phyloP scores from a whole-genome alignment of 1,140 invertebrate genomes.

The Ceratoteleas bidentatus region DNA sequence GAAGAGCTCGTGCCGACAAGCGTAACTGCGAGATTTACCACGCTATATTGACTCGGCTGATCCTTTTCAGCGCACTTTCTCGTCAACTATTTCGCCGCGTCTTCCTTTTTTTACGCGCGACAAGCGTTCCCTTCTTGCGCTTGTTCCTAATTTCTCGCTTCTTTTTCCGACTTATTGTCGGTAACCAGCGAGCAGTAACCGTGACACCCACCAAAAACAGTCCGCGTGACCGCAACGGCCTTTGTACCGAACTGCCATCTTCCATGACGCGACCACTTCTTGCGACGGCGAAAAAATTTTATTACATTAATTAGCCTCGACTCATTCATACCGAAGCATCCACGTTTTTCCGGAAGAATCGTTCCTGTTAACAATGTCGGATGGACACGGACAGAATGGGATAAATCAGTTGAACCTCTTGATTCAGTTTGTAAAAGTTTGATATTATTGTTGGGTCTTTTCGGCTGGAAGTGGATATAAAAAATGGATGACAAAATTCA shows the following conservation, averaged over 20 bases:
- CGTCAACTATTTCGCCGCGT: conserved; percentile 61
- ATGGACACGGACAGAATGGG: too few species aligned
- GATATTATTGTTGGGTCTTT: too few species aligned
- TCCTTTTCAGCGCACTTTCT: conserved; percentile 59
- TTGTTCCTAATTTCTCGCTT: conserved; percentile 64
- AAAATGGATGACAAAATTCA: too few species aligned
- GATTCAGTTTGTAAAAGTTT: too few species aligned
- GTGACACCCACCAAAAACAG: conserved; percentile 73
- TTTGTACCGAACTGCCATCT: conserved; percentile 47
- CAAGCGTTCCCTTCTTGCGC: conserved; percentile 59
- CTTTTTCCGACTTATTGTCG: conserved; percentile 47
- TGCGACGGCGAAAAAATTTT: conserved; percentile 25
- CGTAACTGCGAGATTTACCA: conserved; percentile 72
- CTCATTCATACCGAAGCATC: conserved; percentile 21
- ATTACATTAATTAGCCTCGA: conserved; percentile 42
- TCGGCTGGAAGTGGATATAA: too few species aligned
- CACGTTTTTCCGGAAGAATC: too few species aligned
- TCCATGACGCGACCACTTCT: conserved; percentile 13
- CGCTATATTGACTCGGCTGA: conserved; percentile 60
- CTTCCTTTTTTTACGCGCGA: conserved; percentile 41
- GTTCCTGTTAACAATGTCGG: too few species aligned
- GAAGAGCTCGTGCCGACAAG: conserved; percentile 79
- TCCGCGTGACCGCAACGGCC: conserved; percentile 58
- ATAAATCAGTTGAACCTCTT: too few species aligned
- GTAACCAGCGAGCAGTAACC: conserved; percentile 67